Conservation (phyloP, 2,797 vertebrate genomes). For the Eleutherodactylus coqui region DNA sequence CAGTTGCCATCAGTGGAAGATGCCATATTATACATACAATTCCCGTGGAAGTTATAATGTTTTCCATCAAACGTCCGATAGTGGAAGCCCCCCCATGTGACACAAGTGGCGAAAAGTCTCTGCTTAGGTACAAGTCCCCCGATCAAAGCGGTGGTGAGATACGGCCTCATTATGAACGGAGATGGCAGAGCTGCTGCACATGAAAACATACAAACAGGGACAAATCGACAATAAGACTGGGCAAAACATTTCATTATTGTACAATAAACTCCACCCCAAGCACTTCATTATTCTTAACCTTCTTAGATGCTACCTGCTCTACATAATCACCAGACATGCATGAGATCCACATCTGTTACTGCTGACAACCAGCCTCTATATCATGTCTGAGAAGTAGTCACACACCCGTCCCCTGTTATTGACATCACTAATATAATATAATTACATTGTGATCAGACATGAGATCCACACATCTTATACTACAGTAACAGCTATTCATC, state of each 20-base stretch:
- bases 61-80: slow-evolving; percentile 86
- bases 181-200: slow-evolving; percentile 29
- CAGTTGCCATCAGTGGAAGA: slow-evolving; percentile 82
- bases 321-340: background rate
- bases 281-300: background rate
- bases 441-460: too few species aligned
- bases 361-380: too few species aligned
- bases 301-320: background rate
- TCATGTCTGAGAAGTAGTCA: too few species aligned
- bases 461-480: too few species aligned
- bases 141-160: slow-evolving; percentile 70
- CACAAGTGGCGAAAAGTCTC: slow-evolving; percentile 76
- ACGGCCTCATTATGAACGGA: slow-evolving; percentile 65
- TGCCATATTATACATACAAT: slow-evolving; percentile 85
- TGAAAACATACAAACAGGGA: background rate
- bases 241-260: background rate
- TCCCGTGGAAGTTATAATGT: slow-evolving; percentile 86
- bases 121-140: slow-evolving; percentile 69
- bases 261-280: background rate
- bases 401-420: too few species aligned
- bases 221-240: background rate
- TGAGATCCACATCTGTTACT: too few species aligned
- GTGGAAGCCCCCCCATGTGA: slow-evolving; percentile 84
- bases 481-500: too few species aligned
- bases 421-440: too few species aligned